Conservation (phyloP, 2,113 vertebrate species). For the Tautogolabrus adspersus region DNA sequence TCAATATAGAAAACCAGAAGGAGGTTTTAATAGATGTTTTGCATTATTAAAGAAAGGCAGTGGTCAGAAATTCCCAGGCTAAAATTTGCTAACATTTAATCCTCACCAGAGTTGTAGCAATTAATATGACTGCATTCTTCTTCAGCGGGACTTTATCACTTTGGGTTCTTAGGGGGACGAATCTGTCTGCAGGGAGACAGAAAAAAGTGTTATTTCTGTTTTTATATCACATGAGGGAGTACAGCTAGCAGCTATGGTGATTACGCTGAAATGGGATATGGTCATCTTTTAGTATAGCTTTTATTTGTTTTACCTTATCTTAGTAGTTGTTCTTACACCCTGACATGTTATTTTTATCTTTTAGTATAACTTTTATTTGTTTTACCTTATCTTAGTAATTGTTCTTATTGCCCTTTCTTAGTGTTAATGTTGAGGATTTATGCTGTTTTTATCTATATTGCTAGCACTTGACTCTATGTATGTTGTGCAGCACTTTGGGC, state of each 20-base stretch:
- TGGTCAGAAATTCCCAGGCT: background rate
- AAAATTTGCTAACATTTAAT: background rate
- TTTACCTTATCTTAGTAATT: too few relatives aligned
- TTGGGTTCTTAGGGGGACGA: conserved; percentile 5
- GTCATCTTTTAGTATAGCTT: too few relatives aligned
- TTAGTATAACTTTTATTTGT: too few relatives aligned
- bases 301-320: too few relatives aligned
- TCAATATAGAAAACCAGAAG: background rate
- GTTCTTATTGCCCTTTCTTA: too few relatives aligned
- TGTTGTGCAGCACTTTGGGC: too few relatives aligned
- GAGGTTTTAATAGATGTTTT: background rate
- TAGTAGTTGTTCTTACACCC: too few relatives aligned
- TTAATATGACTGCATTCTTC: background rate
- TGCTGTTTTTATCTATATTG: too few relatives aligned
- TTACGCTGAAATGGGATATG: conserved; percentile 12
- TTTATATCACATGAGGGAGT: conserved; percentile 18
- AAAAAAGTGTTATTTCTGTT: background rate
- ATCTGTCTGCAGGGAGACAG: background rate
- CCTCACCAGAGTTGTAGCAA: background rate
- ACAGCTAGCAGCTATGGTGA: conserved; percentile 6
- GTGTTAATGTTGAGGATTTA: too few relatives aligned
- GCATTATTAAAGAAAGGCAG: background rate
- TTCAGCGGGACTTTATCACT: conserved; percentile 4
- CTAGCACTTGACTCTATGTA: too few relatives aligned
- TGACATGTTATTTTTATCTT: too few relatives aligned